These are phyloP conservation scores for Todiramphus chloris DNA, from an alignment of 2,113 vertebrate genomes.

Conservation along the genomic window DNA sequence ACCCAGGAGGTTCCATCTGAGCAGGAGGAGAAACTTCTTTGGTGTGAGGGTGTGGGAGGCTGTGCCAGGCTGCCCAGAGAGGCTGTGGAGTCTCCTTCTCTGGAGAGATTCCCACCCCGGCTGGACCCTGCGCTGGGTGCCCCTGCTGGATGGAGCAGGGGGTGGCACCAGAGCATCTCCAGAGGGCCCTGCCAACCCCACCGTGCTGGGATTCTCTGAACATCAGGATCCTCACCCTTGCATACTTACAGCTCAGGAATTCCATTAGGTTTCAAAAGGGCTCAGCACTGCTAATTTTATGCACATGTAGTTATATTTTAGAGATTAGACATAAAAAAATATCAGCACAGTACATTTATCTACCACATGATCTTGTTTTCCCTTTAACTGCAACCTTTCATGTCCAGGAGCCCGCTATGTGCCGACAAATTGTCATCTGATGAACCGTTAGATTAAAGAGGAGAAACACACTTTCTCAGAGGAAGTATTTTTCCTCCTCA, in stretches of 20 bases:
- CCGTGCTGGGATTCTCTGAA: neutral
- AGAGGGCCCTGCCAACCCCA: neutral
- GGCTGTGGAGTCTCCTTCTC: neutral
- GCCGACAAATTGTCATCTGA: neutral
- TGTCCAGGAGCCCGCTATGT: neutral
- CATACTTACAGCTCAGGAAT: neutral
- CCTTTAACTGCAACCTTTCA: neutral
- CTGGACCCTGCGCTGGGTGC: neutral
- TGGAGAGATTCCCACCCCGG: neutral
- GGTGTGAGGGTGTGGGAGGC: neutral
- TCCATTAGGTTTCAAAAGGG: accelerated
- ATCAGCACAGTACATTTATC: neutral
- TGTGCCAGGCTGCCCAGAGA: neutral
- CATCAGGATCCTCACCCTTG: accelerated
- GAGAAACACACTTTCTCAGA: neutral
- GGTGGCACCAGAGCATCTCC: neutral
- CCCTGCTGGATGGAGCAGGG: neutral
- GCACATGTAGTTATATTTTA: neutral
- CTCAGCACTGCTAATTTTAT: neutral
- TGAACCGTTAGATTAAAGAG: slow-evolving; percentile 18
- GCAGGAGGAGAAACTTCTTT: neutral
- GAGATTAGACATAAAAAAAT: neutral
- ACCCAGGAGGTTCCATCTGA: neutral
- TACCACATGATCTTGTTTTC: slow-evolving; percentile 37
- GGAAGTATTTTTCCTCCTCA: neutral